A percentile compares a stretch with the other conserved stretches of the same genome.
Conservation (phyloP, 2,113 vertebrate genomes). For the Perognathus longimembris region DNA sequence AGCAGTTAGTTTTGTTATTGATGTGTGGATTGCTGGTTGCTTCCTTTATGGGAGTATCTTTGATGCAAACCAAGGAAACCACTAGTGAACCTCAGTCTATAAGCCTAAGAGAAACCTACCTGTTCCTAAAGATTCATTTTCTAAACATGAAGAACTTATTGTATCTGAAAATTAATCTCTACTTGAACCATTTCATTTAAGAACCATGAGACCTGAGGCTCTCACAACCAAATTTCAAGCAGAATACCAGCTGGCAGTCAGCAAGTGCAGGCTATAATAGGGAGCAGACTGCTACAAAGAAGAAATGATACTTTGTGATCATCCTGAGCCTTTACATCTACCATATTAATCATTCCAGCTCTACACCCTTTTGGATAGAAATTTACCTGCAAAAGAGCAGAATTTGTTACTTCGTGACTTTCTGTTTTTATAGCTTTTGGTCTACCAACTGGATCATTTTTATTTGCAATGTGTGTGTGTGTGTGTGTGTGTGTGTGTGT, state of each 20-base stretch:
- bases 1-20: not conserved
- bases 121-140: not conserved
- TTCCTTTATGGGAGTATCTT: not conserved
- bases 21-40: not conserved
- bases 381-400: not conserved
- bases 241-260: constrained; percentile 9
- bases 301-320: not conserved
- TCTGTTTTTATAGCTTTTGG: not conserved
- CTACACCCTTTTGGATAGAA: not conserved
- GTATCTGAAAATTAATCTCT: not conserved
- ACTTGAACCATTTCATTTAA: not conserved
- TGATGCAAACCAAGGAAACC: not conserved
- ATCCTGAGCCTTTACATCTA: not conserved
- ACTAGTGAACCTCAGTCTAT: not conserved
- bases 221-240: not conserved
- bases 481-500: not conserved
- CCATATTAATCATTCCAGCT: not conserved
- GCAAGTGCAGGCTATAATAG: not conserved
- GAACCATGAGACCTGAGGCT: not conserved
- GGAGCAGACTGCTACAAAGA: not conserved
- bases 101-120: not conserved
- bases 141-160: not conserved
- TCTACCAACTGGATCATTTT: not conserved
- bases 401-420: not conserved
- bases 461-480: not conserved